Conservation (phyloP, 2,888 invertebrate species). For the Serrognathus titanus region DNA sequence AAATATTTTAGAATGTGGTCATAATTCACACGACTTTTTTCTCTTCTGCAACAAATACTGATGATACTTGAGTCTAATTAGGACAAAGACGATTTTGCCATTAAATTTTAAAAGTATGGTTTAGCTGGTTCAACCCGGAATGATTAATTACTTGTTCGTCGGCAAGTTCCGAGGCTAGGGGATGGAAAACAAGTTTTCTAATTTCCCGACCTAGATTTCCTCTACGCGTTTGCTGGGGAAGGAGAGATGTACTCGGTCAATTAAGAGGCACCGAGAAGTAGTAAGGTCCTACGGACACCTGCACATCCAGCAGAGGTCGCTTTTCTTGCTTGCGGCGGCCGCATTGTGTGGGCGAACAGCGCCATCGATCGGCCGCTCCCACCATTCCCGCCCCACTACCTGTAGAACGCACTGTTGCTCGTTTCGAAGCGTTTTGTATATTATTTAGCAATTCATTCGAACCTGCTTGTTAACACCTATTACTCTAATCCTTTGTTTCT, state of each 20-base stretch:
- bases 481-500: conserved; percentile 15
- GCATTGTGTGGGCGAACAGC: conserved; percentile 42
- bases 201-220: background rate
- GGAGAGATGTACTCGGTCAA: conserved; percentile 10
- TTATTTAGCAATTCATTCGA: conserved; percentile 14
- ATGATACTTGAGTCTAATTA: no score
- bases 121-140: no score
- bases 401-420: conserved; percentile 30
- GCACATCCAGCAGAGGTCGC: conserved; percentile 24
- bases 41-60: no score
- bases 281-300: conserved; percentile 10
- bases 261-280: conserved; percentile 5
- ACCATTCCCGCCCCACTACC: conserved; percentile 26
- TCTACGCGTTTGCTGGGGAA: background rate
- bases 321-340: conserved; percentile 30
- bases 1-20: no score
- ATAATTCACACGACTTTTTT: no score
- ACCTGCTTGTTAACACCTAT: conserved; percentile 17
- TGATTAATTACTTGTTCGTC: no score
- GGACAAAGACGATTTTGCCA: no score
- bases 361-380: conserved; percentile 41
- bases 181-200: background rate
- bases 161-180: no score
- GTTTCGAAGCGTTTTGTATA: conserved; percentile 21
- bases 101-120: no score